Evolutionary conservation across 1,140 invertebrate genomes (phyloP).

Genomic region (Ceratoteleas bidentatus): DNA sequence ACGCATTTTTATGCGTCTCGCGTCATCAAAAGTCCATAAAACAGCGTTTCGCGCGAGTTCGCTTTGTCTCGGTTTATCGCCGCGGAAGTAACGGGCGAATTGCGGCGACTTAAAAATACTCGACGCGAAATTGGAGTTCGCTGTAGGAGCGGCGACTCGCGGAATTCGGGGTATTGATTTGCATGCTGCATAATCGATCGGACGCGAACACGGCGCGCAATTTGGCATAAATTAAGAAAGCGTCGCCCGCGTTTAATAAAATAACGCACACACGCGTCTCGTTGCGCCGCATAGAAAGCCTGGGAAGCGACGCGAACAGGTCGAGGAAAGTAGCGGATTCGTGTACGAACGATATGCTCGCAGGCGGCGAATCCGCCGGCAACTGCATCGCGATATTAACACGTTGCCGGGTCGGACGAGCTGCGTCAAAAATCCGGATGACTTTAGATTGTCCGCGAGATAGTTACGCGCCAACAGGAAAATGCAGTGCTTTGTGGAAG

Average conservation of each 20-base stretch:
- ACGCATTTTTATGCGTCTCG: conserved; percentile 25
- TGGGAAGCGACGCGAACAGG: conserved; percentile 50
- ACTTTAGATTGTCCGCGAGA: conserved; percentile 47
- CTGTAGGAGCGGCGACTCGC: too few species aligned
- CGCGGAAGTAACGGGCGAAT: neutral
- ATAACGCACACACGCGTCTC: conserved; percentile 45
- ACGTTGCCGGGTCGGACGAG: conserved; percentile 30
- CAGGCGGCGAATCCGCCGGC: conserved; percentile 28
- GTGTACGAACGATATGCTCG: conserved; percentile 40
- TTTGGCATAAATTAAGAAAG: conserved; percentile 25
- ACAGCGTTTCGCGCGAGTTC: conserved; percentile 31
- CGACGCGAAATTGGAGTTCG: too few species aligned
- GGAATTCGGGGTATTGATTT: too few species aligned
- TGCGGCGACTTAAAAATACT: too few species aligned
- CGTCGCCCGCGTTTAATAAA: conserved; percentile 33
- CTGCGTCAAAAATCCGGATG: conserved; percentile 29
- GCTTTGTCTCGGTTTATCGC: neutral
- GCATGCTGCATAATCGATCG: too few species aligned
- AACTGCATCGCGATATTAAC: conserved; percentile 62
- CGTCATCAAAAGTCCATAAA: conserved; percentile 38
- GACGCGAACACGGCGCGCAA: neutral
- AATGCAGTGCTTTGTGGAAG: conserved; percentile 26
- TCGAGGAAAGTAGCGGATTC: conserved; percentile 61
- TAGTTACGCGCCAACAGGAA: conserved; percentile 47
- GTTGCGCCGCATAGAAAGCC: conserved; percentile 44